Percentiles rank a stretch among this genome's conserved stretches.
Evolutionary conservation across 2,797 vertebrate genomes (phyloP).

Genomic region (Alcedo atthis): DNA sequence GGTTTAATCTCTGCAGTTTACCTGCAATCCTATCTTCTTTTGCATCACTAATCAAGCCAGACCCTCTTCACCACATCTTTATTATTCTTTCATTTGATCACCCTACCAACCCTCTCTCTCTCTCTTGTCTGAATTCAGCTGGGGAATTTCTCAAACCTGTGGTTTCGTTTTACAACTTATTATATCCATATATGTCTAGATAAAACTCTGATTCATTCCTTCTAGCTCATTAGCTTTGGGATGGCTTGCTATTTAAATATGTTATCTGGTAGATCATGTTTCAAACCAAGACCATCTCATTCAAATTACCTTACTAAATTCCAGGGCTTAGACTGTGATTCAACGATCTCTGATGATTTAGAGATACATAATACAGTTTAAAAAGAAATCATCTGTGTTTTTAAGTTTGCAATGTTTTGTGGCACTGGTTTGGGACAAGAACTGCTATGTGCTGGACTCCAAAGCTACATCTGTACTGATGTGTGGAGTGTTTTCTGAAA

Average conservation of each 20-base stretch:
- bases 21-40: neutral
- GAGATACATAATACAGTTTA: neutral
- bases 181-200: neutral
- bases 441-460: neutral
- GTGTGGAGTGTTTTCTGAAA: neutral
- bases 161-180: neutral
- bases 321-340: neutral
- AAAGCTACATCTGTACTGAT: neutral
- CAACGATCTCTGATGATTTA: neutral
- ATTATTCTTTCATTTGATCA: neutral
- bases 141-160: neutral
- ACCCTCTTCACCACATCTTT: neutral
- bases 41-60: neutral
- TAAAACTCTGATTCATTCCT: conserved; percentile 14
- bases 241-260: neutral
- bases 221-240: conserved; percentile 17
- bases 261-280: conserved; percentile 16
- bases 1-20: neutral
- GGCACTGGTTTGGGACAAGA: neutral
- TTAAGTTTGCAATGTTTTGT: neutral
- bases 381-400: neutral
- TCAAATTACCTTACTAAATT: neutral
- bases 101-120: neutral
- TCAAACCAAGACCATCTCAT: neutral
- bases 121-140: conserved; percentile 6